Base-by-base conservation (phyloP, 2,888 invertebrate genomes). In the Cataglyphis altisquamis region DNA sequence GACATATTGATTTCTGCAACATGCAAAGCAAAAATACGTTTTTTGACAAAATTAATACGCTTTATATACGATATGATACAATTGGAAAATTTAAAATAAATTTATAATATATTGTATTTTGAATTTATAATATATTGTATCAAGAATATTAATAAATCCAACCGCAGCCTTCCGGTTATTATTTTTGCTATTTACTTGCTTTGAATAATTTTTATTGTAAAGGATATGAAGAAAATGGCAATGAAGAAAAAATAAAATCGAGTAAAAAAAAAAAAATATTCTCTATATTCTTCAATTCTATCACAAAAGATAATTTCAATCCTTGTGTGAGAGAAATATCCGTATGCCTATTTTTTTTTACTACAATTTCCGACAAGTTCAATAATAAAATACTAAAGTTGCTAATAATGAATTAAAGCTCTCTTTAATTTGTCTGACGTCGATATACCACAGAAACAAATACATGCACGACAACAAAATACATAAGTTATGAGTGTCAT, bases 1-100 rank as follows among this genome's bases (percentile, higher is more conserved):
- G 93, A 92, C 93, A 94, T 94, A 85, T 90, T 91, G 89, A 82
- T 82, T 74, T 87, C 93, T 93, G 90, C 5, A 92, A 93, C 67
- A 87, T 6, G 18, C 25, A 64, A 63, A 63, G 4, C 12, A 77
- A 67, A 55, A 57, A 67, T 48, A 21, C 0, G 1, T 9, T 21
- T 77, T 55, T 77, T 55, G 6, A 52, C n/a, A 52, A 52, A 52
- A 8, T 52, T 52, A 8, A 52, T 5, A 29, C 29, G 2, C 1
- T 29, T 29, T 15, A 48, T 48, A 48, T n/a, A 48, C 6, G 8
- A 18, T 48, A 48, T 18, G 18, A 48, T 48, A n/a, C 1, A 8
- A 1, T 48, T n/a, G 0, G 6, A 52, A n/a, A n/a, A 52, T 52
- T 52, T 3, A 2, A n/a, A 52, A 52, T 8, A 52, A 52, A 3